Evolutionary conservation across 2,888 invertebrate genomes (phyloP).

Genomic region (Cetonia aurata): DNA sequence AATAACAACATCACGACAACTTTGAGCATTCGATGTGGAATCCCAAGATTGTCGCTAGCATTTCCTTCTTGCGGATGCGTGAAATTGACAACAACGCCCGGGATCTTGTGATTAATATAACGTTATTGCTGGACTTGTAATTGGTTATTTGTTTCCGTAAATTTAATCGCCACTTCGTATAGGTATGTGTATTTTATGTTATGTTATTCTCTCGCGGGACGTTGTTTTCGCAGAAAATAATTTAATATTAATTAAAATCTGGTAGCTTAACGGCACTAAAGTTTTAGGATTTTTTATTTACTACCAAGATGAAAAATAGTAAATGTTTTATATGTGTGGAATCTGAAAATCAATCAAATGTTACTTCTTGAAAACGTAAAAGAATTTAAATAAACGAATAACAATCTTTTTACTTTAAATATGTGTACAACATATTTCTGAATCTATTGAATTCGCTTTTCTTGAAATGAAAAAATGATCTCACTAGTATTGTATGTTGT

Average conservation of each 20-base stretch:
- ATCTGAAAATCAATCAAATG: too few species aligned
- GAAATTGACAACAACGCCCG: too few species aligned
- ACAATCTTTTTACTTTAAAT: too few species aligned
- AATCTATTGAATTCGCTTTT: too few species aligned
- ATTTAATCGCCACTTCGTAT: constrained; percentile 17
- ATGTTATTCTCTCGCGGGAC: constrained; percentile 12
- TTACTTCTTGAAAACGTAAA: too few species aligned
- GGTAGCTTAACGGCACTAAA: constrained; percentile 17
- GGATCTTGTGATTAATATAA: constrained; percentile 19
- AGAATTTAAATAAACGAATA: too few species aligned
- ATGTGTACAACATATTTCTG: too few species aligned
- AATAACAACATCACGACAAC: constrained; percentile 21
- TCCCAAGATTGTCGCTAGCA: not conserved
- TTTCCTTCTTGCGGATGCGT: too few species aligned
- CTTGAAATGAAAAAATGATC: too few species aligned
- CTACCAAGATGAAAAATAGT: not conserved
- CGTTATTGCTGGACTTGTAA: constrained; percentile 12
- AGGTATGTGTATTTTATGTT: not conserved
- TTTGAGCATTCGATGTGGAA: constrained; percentile 10
- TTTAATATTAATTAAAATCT: constrained; percentile 28
- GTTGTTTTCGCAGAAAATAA: constrained; percentile 10
- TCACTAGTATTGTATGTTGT: too few species aligned
- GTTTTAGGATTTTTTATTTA: constrained; percentile 18
- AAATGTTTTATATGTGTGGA: too few species aligned
- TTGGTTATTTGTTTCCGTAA: constrained; percentile 11